Evolutionary conservation across 2,113 vertebrate genomes (phyloP), one percentile per base, ranked within the genome.

Genomic region (Chinchilla lanigera): DNA sequence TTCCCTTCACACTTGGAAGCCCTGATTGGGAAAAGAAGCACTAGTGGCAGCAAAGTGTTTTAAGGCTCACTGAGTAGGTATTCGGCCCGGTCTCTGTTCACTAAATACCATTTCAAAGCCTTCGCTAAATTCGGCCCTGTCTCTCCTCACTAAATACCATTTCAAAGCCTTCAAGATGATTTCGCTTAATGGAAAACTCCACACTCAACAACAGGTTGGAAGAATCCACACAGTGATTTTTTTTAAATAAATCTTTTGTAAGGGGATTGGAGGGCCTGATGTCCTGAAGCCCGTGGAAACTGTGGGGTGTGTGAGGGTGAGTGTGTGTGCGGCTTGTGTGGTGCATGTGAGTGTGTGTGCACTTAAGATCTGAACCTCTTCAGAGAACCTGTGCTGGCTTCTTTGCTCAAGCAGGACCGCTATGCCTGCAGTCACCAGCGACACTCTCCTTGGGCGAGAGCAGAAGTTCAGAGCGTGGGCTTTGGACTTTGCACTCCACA

Each of bases 371-470:
- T 84, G 24, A 30, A 58, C 30, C 52, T 56, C n/a, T 80, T 75
- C 41, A 67, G 24, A 33, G 63, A 75, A 38, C 85, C 50, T 89
- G 7, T 17, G 19, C 33, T 0, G 11, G 20, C 26, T 26, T 38
- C 13, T 85, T 60, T 16, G 3, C 60, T 22, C 16, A 2, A 17
- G 3, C 3, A 30, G 54, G 56, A 30, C 16, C 26, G 0, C 61
- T 16, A 41, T 50, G 26, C 44, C 54, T 80, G 60, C 12, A 17
- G 90, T 35, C 28, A 1, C 50, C 13, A 22, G 50, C 5, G 7
- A 69, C 38, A 0, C 13, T 80, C 47, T 84, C 20, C 0, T 0
- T 2, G 61, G 69, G 44, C 47, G 1, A 20, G 41, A 1, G 1
- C 4, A n/a, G 30, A 10, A 60, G 54, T 1, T 26, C 56, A 5